Conservation (phyloP, 1,140 invertebrate genomes). For the Diachasmimorpha longicaudata region DNA sequence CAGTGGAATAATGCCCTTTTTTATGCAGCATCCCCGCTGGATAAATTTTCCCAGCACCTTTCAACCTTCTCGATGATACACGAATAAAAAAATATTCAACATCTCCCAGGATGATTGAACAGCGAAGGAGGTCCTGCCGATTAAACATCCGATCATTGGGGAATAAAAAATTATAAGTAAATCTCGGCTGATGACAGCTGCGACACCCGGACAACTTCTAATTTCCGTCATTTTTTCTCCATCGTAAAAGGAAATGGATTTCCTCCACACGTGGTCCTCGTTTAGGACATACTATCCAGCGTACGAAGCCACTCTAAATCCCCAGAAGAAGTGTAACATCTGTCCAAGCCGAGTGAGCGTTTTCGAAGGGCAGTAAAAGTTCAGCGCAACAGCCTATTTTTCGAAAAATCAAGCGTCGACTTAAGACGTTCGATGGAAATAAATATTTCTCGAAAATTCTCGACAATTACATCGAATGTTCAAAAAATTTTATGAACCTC, state of each 20-base stretch:
- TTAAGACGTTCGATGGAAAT: too few species aligned
- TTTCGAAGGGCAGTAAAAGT: neutral
- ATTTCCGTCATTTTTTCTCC: constrained; percentile 32
- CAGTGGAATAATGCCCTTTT: neutral
- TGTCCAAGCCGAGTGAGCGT: constrained; percentile 35
- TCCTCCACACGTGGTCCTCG: constrained; percentile 58
- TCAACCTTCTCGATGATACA: neutral
- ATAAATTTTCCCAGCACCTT: neutral
- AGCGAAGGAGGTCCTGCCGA: neutral
- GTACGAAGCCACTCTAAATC: neutral
- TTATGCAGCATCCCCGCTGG: neutral
- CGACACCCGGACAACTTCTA: constrained; percentile 21
- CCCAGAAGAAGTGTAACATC: constrained; percentile 40
- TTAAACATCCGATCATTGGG: neutral
- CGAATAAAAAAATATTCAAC: neutral
- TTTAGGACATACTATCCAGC: constrained; percentile 33
- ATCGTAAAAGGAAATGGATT: constrained; percentile 58
- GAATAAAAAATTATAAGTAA: neutral
- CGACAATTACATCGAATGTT: too few species aligned
- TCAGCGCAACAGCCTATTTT: too few species aligned
- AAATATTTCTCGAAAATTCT: too few species aligned
- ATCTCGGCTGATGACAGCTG: constrained; percentile 22
- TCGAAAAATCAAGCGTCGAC: too few species aligned
- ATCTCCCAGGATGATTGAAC: neutral
- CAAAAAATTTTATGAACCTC: too few species aligned